A percentile compares a stretch with the other conserved stretches of the same genome.
Conservation (phyloP, 2,888 invertebrate species). For the Bombyx huttoni region DNA sequence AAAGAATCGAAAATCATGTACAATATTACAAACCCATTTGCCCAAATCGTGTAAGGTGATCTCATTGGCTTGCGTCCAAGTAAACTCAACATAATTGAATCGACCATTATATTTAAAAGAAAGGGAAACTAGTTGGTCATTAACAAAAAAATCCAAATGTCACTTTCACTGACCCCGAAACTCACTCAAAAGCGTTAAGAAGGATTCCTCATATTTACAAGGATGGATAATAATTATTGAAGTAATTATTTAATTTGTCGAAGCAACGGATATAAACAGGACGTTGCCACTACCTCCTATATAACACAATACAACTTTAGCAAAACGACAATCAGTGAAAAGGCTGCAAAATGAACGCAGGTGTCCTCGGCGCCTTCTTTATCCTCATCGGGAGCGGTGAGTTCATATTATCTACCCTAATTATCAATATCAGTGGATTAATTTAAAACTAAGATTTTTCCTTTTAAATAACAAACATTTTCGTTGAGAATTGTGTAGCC, state of each 20-base stretch:
- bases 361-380: conserved; percentile 19
- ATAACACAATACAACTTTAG: conserved; percentile 31
- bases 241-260: too few species aligned
- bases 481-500: too few species aligned
- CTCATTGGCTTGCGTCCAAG: too few species aligned
- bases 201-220: neutral
- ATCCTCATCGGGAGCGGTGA: conserved; percentile 16
- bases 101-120: neutral
- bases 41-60: too few species aligned
- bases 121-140: neutral
- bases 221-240: too few species aligned
- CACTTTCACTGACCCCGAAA: neutral
- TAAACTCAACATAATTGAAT: too few species aligned
- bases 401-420: neutral
- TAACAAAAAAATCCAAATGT: neutral
- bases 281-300: conserved; percentile 46
- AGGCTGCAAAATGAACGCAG: conserved; percentile 39
- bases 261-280: conserved; percentile 13
- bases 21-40: too few species aligned
- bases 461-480: too few species aligned
- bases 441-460: neutral
- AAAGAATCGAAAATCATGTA: too few species aligned
- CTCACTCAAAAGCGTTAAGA: neutral
- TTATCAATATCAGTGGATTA: neutral
- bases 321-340: conserved; percentile 30